Evolutionary conservation across 2,113 vertebrate genomes (phyloP), one percentile per base, ranked within the genome.

Genomic region (Oreochromis tanganicae): DNA sequence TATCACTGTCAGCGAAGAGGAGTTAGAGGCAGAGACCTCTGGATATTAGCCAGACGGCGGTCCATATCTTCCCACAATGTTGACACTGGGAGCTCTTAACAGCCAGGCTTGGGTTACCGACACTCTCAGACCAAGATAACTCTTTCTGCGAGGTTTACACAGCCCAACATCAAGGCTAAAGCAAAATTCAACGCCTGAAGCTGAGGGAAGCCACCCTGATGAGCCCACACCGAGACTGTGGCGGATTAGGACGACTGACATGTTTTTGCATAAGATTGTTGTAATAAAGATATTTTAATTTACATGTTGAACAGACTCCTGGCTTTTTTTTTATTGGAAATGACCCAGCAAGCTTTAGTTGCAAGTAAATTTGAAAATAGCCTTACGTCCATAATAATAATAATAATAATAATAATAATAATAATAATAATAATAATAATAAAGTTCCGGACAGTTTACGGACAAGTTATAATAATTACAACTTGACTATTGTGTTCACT

Each of bases 1-100:
- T 90, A 89, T 95, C 94, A 38, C 85, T 92, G 90, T 93, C 94
- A 92, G 84, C 88, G 11, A 43, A 50, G 87, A 85, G 83, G 83
- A 85, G 85, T 88, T 84, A 68, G 29, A 91, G 89, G 82, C 57
- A 56, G 81, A 88, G 82, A 91, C 78, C 75, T 81, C 90, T 96
- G 96, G 96, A 96, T 71, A 82, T 83, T 92, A 81, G 94, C 95
- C 95, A 96, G 92, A 90, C 86, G 56, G 81, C 66, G 83, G 88
- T 93, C 90, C 93, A 89, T 95, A 94, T 96, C 95, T 94, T 81
- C 91, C 87, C 92, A 92, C 95, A 94, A 86, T 95, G 95, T 95
- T 96, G 95, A 96, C 95, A 96, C 93, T 92, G 86, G 86, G 90
- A 94, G 93, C 94, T 95, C 93, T 96, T 93, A 91, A 96, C 95